phyloP scores from a whole-genome alignment of 2,113 vertebrate genomes.

The Pycnonotus jocosus region DNA sequence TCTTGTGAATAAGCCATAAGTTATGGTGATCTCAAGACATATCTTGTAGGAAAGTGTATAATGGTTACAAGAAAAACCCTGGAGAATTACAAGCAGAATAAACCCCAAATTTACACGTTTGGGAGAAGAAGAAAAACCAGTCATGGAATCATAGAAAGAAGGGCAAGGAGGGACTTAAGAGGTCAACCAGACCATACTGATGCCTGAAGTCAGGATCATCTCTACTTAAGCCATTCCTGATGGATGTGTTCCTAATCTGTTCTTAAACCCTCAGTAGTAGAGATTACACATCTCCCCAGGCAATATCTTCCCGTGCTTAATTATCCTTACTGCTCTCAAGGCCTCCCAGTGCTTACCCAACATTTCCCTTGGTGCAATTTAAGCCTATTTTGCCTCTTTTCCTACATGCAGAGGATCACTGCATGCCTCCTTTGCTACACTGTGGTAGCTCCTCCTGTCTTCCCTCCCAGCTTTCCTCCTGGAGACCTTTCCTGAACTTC shows the following conservation, averaged over 20 bases:
- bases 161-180: conserved; percentile 29
- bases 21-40: neutral
- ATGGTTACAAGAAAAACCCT: neutral
- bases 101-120: neutral
- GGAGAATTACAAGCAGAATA: conserved; percentile 1
- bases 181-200: conserved; percentile 28
- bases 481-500: neutral
- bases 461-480: neutral
- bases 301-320: conserved; percentile 8
- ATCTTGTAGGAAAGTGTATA: neutral
- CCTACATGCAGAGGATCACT: neutral
- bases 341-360: neutral
- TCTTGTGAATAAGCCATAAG: neutral
- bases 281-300: conserved; percentile 54
- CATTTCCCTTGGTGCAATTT: neutral
- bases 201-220: conserved; percentile 51
- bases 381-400: conserved; percentile 9
- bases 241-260: conserved; percentile 37
- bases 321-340: conserved; percentile 10
- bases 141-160: conserved; percentile 12
- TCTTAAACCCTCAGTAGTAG: conserved; percentile 19
- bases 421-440: neutral
- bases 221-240: conserved; percentile 36
- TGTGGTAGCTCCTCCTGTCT: neutral
- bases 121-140: rapidly evolving